Percentiles rank a stretch among this genome's conserved stretches.
Evolutionary conservation across 2,888 invertebrate genomes (phyloP).

Genomic region (Habrosyne pyritoides): DNA sequence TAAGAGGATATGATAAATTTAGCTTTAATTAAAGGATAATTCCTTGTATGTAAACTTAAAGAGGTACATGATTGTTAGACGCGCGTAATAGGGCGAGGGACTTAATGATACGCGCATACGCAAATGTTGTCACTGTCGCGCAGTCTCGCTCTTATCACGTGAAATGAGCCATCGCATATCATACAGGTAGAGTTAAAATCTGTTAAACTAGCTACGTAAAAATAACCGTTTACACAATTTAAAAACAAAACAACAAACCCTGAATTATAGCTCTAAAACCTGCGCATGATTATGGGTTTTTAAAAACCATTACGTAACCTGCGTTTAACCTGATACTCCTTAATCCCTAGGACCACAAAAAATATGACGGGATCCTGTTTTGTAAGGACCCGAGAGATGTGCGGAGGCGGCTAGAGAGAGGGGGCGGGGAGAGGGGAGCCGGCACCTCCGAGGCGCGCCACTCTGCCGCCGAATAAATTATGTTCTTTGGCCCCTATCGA

Average conservation of each 20-base stretch:
- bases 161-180: slow-evolving; percentile 27
- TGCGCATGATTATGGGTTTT: slow-evolving; percentile 70
- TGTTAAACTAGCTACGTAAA: not conserved
- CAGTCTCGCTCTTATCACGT: slow-evolving; percentile 37
- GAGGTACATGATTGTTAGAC: slow-evolving; percentile 17
- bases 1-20: too few species aligned
- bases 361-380: slow-evolving; percentile 67
- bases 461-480: slow-evolving; percentile 82
- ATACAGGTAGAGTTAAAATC: slow-evolving; percentile 39
- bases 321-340: slow-evolving; percentile 74
- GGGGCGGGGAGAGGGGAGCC: slow-evolving; percentile 46
- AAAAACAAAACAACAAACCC: slow-evolving; percentile 8
- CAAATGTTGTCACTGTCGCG: slow-evolving; percentile 45
- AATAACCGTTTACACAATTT: not conserved
- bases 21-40: too few species aligned
- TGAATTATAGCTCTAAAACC: slow-evolving; percentile 28
- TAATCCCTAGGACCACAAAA: slow-evolving; percentile 68
- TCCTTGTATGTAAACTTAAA: not conserved
- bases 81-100: slow-evolving; percentile 30
- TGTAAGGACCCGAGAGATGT: slow-evolving; percentile 44
- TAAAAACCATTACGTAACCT: slow-evolving; percentile 78
- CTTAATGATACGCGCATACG: slow-evolving; percentile 32
- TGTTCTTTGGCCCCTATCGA: slow-evolving; percentile 60
- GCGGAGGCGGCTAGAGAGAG: slow-evolving; percentile 29
- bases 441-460: slow-evolving; percentile 78